Percentiles rank a stretch among this genome's conserved stretches.
These are phyloP conservation scores for Antitype chi DNA, from an alignment of 2,888 invertebrate genomes.

Conservation along the genomic window DNA sequence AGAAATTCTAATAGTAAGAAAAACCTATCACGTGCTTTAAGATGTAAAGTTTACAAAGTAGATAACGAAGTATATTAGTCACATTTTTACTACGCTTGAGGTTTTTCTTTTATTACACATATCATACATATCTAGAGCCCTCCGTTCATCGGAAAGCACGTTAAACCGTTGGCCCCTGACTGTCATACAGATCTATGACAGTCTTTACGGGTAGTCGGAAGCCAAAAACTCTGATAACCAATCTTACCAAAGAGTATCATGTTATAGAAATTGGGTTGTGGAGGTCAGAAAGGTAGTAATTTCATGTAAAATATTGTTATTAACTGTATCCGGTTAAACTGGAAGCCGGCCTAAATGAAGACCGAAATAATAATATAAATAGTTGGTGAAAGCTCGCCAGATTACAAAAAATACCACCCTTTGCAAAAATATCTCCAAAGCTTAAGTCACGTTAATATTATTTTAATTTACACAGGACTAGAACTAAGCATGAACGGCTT, in stretches of 20 bases:
- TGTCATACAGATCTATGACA: background rate
- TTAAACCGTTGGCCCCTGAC: background rate
- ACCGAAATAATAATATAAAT: no score
- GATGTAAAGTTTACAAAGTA: background rate
- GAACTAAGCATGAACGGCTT: slow-evolving; percentile 85
- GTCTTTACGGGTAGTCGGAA: no score
- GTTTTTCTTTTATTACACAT: no score
- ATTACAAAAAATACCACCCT: no score
- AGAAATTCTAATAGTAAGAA: background rate
- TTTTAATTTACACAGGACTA: slow-evolving; percentile 73
- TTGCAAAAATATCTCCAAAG: background rate
- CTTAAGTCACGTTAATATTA: background rate
- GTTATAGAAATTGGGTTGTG: background rate
- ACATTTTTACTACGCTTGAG: background rate
- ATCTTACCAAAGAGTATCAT: background rate
- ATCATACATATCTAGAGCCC: background rate
- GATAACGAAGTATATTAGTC: background rate
- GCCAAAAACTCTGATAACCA: background rate
- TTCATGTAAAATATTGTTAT: no score
- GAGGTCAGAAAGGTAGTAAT: no score
- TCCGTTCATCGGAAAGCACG: background rate
- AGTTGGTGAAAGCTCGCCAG: background rate
- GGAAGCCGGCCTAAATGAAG: background rate
- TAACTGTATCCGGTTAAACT: no score
- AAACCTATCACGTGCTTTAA: background rate